Percentiles rank a stretch among this genome's conserved stretches.
Conservation (phyloP, 2,113 vertebrate genomes). For the Aegotheles bennettii region DNA sequence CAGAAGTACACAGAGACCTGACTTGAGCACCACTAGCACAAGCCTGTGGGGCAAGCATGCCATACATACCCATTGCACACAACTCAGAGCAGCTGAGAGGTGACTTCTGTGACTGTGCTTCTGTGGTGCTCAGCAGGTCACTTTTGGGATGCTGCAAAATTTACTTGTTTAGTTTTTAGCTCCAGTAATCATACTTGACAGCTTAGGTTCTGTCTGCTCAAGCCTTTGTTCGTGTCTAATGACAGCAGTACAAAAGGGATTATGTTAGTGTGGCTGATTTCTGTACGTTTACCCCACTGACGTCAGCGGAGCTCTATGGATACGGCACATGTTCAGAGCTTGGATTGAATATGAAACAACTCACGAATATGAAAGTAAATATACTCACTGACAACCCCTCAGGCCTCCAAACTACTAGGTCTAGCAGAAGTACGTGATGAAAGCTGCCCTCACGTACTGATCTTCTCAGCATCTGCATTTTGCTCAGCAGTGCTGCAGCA, state of each 20-base stretch:
- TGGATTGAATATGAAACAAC: background rate
- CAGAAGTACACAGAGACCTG: background rate
- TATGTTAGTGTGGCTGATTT: background rate
- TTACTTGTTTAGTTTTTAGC: background rate
- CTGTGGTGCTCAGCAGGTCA: background rate
- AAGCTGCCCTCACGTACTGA: background rate
- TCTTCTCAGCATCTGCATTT: background rate
- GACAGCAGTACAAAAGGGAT: background rate
- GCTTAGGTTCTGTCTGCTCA: background rate
- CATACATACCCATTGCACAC: background rate
- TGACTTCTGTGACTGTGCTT: rapidly evolving
- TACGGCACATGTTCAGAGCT: background rate
- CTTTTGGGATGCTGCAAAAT: background rate
- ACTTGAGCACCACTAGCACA: background rate
- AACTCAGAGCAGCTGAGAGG: background rate
- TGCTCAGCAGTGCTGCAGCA: background rate
- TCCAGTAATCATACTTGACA: background rate
- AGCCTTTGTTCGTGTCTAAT: background rate
- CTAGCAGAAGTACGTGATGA: background rate
- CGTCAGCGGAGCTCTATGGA: background rate
- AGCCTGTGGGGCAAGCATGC: rapidly evolving
- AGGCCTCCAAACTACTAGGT: background rate
- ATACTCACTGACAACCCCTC: background rate
- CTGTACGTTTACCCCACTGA: background rate
- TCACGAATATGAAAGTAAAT: background rate